phyloP scores from a whole-genome alignment of 2,113 vertebrate genomes.

The Cricetomys ansorgei region DNA sequence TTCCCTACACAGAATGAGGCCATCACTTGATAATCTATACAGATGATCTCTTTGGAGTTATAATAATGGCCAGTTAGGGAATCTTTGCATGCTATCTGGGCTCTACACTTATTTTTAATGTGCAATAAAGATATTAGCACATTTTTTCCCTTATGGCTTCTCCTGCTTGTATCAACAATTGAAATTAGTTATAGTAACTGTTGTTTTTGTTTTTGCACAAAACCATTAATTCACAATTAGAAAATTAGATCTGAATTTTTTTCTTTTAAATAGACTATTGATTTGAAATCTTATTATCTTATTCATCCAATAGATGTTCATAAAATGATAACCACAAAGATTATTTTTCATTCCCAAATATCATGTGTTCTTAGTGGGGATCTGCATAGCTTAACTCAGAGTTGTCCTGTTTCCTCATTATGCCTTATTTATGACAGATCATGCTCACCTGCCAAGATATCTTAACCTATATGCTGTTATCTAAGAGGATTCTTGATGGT shows the following conservation, averaged over 20 bases:
- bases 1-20: not conserved
- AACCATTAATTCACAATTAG: slow-evolving; percentile 15
- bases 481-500: not conserved
- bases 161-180: not conserved
- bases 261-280: not conserved
- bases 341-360: not conserved
- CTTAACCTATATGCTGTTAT: not conserved
- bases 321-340: not conserved
- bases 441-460: not conserved
- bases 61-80: not conserved
- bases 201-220: not conserved
- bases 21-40: not conserved
- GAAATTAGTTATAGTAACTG: not conserved
- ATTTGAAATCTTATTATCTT: slow-evolving; percentile 8
- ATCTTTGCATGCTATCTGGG: not conserved
- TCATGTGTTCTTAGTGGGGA: not conserved
- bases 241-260: not conserved
- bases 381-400: not conserved
- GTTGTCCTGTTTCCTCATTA: fast-evolving
- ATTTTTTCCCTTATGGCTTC: not conserved
- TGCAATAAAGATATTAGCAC: not conserved
- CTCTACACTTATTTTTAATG: not conserved
- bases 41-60: not conserved
- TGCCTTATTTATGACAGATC: not conserved
- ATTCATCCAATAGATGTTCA: not conserved